Evolutionary conservation across 2,888 invertebrate genomes (phyloP).

Genomic region (Clusia tigrina): DNA sequence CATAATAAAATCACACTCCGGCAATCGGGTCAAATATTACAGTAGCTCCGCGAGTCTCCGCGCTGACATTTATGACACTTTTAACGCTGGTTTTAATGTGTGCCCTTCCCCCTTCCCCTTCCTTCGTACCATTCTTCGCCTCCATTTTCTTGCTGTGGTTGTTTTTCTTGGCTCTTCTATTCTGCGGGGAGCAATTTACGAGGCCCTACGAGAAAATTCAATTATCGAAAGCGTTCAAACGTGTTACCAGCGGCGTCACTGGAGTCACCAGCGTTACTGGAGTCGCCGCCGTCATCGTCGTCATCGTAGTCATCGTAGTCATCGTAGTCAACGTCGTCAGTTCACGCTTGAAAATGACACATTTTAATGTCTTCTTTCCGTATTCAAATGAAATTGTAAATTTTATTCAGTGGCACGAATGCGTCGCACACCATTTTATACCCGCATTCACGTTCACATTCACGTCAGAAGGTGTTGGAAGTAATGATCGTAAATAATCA

Average conservation of each 20-base stretch:
- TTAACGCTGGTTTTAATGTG: too few relatives aligned
- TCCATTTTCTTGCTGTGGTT: not conserved
- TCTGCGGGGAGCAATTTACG: not conserved
- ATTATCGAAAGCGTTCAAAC: not conserved
- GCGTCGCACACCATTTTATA: too few relatives aligned
- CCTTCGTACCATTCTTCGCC: too few relatives aligned
- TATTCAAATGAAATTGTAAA: not conserved
- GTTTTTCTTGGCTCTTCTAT: not conserved
- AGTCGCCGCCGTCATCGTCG: too few relatives aligned
- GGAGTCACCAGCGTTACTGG: too few relatives aligned
- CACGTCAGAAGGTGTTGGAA: too few relatives aligned
- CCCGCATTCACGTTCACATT: too few relatives aligned
- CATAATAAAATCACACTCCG: not conserved
- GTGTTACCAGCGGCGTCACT: too few relatives aligned
- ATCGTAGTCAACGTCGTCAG: not conserved
- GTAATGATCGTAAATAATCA: too few relatives aligned
- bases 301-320: too few relatives aligned
- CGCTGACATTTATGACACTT: not conserved
- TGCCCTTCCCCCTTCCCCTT: too few relatives aligned
- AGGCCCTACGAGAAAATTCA: not conserved
- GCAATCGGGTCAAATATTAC: not conserved
- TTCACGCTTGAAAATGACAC: not conserved
- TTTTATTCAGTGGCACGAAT: constrained; percentile 3
- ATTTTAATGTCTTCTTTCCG: not conserved
- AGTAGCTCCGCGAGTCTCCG: not conserved